Conservation (phyloP, 2,888 invertebrate species). For the Yponomeuta plumbellus region DNA sequence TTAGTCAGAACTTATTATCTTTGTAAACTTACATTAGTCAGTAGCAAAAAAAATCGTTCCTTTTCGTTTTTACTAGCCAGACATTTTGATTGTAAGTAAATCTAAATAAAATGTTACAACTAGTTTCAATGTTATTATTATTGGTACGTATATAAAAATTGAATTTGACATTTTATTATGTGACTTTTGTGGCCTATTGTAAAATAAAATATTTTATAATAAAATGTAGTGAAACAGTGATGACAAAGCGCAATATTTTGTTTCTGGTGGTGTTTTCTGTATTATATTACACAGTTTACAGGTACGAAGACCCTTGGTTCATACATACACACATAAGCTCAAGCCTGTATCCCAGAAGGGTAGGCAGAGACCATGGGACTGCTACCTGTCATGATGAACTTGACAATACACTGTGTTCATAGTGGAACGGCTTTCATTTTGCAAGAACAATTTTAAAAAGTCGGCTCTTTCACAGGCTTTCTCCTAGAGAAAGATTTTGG, state of each 20-base stretch:
- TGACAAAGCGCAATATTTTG: background rate
- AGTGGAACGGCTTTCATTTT: no score
- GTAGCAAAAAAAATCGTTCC: no score
- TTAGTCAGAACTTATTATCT: background rate
- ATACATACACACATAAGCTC: background rate
- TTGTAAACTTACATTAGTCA: background rate
- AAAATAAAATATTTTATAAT: background rate
- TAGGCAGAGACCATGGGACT: no score
- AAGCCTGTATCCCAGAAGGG: no score
- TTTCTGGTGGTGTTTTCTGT: background rate
- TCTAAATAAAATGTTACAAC: background rate
- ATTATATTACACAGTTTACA: background rate
- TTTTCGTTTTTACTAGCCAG: no score
- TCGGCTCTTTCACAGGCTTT: no score
- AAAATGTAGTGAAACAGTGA: background rate
- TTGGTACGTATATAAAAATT: background rate
- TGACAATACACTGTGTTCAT: no score
- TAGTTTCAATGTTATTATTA: background rate
- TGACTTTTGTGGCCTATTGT: no score
- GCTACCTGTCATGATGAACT: no score
- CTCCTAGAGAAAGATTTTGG: no score
- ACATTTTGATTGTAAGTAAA: background rate
- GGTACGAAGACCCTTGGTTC: background rate
- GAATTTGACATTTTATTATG: background rate
- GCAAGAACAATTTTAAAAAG: no score